These are phyloP conservation scores for Anoncus sp. DNA, from an alignment of 2,888 invertebrate genomes.

Conservation along the genomic window DNA sequence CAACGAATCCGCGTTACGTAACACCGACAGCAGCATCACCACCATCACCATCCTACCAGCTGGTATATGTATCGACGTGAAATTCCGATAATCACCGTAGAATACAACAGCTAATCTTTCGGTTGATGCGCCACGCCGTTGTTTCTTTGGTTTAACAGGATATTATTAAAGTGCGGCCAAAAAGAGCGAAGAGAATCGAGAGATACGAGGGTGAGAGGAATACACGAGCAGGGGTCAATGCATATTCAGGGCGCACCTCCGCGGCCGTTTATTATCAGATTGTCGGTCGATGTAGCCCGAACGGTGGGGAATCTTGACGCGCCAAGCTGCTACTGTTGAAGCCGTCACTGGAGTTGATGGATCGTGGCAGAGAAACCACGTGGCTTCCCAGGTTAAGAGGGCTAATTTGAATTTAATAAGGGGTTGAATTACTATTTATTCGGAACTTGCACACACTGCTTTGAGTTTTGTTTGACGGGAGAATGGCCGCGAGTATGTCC, in stretches of 20 bases:
- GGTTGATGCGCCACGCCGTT: slow-evolving; percentile 34
- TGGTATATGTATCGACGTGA: slow-evolving; percentile 50
- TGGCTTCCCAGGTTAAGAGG: slow-evolving; percentile 49
- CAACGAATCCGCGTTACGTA: slow-evolving; percentile 30
- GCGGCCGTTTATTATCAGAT: slow-evolving; percentile 78
- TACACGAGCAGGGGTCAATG: slow-evolving; percentile 69
- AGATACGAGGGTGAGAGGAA: slow-evolving; percentile 21
- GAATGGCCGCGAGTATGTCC: slow-evolving; percentile 10
- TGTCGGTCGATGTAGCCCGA: slow-evolving; percentile 70
- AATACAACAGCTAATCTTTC: slow-evolving; percentile 56
- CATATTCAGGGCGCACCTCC: slow-evolving; percentile 77
- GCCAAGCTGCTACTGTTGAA: slow-evolving; percentile 73
- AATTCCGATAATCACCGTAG: slow-evolving; percentile 59
- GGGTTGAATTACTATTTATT: slow-evolving; percentile 75
- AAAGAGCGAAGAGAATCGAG: slow-evolving; percentile 34
- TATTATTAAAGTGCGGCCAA: slow-evolving; percentile 48
- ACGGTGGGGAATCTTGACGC: slow-evolving; percentile 76
- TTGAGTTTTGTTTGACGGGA: slow-evolving; percentile 44
- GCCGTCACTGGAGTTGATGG: slow-evolving; percentile 80
- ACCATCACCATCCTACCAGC: slow-evolving; percentile 10
- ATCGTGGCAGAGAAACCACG: slow-evolving; percentile 69
- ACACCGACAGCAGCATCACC: slow-evolving; percentile 37
- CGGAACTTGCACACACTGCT: slow-evolving; percentile 52
- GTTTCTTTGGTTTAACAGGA: slow-evolving; percentile 44
- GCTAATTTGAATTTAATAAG: slow-evolving; percentile 80